Conservation (phyloP, 2,113 vertebrate species). For the Notothenia coriiceps region DNA sequence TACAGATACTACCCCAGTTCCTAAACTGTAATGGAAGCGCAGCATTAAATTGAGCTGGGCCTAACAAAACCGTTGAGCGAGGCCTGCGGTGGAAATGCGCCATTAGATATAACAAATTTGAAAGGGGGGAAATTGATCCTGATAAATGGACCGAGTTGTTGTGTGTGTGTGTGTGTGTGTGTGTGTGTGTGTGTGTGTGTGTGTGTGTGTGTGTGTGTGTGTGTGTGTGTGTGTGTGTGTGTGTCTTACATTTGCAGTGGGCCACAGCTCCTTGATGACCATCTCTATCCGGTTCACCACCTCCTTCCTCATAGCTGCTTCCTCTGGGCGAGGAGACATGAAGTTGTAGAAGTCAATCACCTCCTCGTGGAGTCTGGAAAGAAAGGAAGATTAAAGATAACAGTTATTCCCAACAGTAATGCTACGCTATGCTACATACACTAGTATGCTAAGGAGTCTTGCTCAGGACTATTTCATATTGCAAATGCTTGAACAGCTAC, state of each 20-base stretch:
- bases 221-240: not conserved
- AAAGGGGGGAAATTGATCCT: not conserved
- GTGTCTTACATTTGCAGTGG: conserved; percentile 91
- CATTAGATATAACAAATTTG: not conserved
- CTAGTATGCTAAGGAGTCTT: too few species aligned
- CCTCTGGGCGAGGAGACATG: conserved; percentile 96
- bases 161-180: not conserved
- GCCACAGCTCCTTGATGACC: conserved; percentile 98
- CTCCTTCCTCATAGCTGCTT: conserved; percentile 97
- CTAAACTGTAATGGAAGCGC: too few species aligned
- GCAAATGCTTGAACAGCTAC: not conserved
- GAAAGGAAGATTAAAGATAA: not conserved
- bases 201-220: conserved; percentile 24
- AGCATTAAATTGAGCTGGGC: too few species aligned
- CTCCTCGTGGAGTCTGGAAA: conserved; percentile 94
- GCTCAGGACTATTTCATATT: not conserved
- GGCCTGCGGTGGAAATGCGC: too few species aligned
- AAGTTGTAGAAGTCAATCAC: conserved; percentile 98
- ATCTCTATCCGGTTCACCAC: conserved; percentile 95
- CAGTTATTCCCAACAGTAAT: not conserved
- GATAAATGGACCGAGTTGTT: not conserved
- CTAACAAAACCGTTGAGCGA: too few species aligned
- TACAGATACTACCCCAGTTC: too few species aligned
- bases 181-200: conserved; percentile 23
- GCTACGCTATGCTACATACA: not conserved